Evolutionary conservation across 2,888 invertebrate genomes (phyloP).

Genomic region (Pheosia tremula): DNA sequence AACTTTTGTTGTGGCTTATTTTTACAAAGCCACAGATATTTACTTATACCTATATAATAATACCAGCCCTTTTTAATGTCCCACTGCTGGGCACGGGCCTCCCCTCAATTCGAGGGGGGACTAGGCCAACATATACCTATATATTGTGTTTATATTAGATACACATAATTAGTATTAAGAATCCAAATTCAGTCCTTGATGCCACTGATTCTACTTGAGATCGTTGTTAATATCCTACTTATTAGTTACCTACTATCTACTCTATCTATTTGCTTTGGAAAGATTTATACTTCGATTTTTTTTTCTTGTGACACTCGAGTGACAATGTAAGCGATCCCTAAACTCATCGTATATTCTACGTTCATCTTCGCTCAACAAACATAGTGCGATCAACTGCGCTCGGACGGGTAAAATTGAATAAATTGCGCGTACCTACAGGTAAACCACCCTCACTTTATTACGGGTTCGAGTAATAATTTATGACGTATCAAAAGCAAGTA

Average conservation of each 20-base stretch:
- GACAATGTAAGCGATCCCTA: conserved; percentile 37
- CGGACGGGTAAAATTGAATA: conserved; percentile 25
- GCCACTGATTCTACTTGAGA: conserved; percentile 6
- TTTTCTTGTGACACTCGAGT: conserved; percentile 44
- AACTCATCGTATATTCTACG: conserved; percentile 37
- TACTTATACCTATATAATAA: too few species aligned
- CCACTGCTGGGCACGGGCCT: too few species aligned
- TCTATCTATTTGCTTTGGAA: conserved; percentile 50
- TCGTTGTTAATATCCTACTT: conserved; percentile 30
- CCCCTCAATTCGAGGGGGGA: too few species aligned
- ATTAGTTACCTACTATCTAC: conserved; percentile 29
- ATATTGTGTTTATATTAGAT: too few species aligned
- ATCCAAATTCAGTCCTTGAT: too few species aligned
- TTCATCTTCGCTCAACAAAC: conserved; percentile 33
- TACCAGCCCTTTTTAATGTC: too few species aligned
- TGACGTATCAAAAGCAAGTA: conserved; percentile 61
- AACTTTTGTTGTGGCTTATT: too few species aligned
- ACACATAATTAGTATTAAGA: too few species aligned
- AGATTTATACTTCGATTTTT: conserved; percentile 40
- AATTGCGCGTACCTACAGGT: conserved; percentile 35
- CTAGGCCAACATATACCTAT: too few species aligned
- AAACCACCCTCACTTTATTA: conserved; percentile 43
- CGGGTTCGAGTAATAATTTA: conserved; percentile 50
- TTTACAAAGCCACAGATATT: too few species aligned
- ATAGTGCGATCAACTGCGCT: conserved; percentile 38